Evolutionary conservation across 2,797 vertebrate genomes (phyloP), one percentile per base, ranked within the genome.

Genomic region (Chaenodraco wilsoni): DNA sequence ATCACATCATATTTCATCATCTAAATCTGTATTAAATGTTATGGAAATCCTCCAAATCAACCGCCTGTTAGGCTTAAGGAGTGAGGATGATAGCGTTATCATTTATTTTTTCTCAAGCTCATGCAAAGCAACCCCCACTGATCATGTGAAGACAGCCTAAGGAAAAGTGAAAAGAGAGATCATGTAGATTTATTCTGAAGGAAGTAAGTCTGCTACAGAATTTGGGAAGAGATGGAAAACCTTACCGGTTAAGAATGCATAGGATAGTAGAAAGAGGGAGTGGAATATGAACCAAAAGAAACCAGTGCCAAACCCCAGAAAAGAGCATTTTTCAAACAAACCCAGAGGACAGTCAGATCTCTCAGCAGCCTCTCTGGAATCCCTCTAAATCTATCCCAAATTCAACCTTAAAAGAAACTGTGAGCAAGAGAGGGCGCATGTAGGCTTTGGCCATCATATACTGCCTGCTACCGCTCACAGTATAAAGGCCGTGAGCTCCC

Each of bases 281-380:
- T 48, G 31, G 3, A 56, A 59, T 71, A 16, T 72, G 58, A 79
- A 65, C 58, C 61, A 79, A 77, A 84, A 81, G 63, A 82, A 73
- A 56, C 69, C 33, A 63, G 31, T 40, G 3, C 43, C 62, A 65
- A 58, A 66, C 40, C n/a, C 45, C 12, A 64, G 63, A 72, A 76
- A 76, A 69, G 44, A 82, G 11, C 16, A 57, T 79, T 79, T 79
- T 79, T 81, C 71, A 74, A 84, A 84, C 55, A 77, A 78, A 74
- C 60, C 73, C 63, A 0, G 50, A 75, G 55, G 69, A 79, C 59
- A 64, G 59, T 69, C 23, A 60, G 67, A 69, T 77, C 69, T 60
- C 50, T 78, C 21, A 21, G 54, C 27, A 5, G 16, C 27, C 46
- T 68, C 61, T 70, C 49, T 58, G 44, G 19, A 83, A 79, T 86